Evolutionary conservation across 2,888 invertebrate genomes (phyloP), one percentile per base, ranked within the genome.

Genomic region (Cremastinae sp.): DNA sequence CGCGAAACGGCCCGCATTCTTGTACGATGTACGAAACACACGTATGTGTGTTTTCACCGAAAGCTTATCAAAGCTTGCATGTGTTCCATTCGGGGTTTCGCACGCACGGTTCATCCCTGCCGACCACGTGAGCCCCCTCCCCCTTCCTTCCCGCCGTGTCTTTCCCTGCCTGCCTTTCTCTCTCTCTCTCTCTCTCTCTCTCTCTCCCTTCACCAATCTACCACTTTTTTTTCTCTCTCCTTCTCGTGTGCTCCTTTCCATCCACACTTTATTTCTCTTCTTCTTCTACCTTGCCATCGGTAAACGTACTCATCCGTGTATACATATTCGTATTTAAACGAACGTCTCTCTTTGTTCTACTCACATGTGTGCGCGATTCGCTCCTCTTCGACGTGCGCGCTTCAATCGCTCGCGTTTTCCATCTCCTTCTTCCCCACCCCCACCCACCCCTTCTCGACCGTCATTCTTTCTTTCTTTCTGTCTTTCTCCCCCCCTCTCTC

Each of bases 1-100:
- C 78, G 28, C 28, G 61, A 51, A 58, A 36, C 59, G 38, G 22
- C 62, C 56, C 18, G 43, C 49, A 49, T 34, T 36, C 45, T 14
- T 56, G 16, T 56, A 36, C n/a, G 16, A 14, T 54, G 45, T 45
- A 45, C 45, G 12, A 22, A 61, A 76, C 80, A 79, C 80, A 85
- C 83, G 85, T 85, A 82, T 80, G n/a, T n/a, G n/a, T n/a, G n/a
- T 86, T 73, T 61, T 54, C 38, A 38, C 81, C 83, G 75, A 84
- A 84, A 84, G 87, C 89, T 89, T 88, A 88, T 89, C 89, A 87
- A 88, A 85, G 85, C 85, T 86, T 87, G 87, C 89, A 86, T 88
- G 87, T 86, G 87, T 87, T 87, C 85, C 81, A 82, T 87, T 86
- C 85, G 84, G 86, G 84, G 81, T 84, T 88, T 86, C 86, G 86